Conservation (phyloP, 2,113 vertebrate species). For the Origma solitaria region DNA sequence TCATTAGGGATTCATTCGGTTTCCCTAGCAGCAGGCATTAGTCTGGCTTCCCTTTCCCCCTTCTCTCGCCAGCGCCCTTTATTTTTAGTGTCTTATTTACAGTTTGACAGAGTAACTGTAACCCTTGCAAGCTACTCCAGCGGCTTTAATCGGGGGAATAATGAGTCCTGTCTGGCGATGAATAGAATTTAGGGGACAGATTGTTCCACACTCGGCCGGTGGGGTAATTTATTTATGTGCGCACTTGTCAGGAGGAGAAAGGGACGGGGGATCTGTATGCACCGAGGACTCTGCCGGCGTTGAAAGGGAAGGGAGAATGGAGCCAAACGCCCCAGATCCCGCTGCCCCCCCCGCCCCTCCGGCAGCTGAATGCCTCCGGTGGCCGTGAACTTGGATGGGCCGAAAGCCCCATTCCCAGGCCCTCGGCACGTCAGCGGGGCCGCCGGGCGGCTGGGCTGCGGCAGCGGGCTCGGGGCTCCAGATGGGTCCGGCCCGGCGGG, state of each 20-base stretch:
- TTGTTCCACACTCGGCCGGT: slow-evolving; percentile 66
- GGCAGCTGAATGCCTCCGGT: slow-evolving; percentile 53
- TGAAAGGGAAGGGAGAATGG: slow-evolving; percentile 60
- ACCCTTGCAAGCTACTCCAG: slow-evolving; percentile 69
- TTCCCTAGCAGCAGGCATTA: slow-evolving; percentile 64
- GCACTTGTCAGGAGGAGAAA: slow-evolving; percentile 71
- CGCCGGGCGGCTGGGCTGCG: slow-evolving; percentile 1
- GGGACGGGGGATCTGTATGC: slow-evolving; percentile 66
- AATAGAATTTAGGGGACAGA: slow-evolving; percentile 69
- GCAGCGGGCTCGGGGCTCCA: slow-evolving; percentile 42
- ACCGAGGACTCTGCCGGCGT: slow-evolving; percentile 28
- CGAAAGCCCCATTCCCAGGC: slow-evolving; percentile 63
- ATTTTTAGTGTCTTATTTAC: slow-evolving; percentile 72
- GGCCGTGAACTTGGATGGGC: slow-evolving; percentile 62
- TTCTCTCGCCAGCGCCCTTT: slow-evolving; percentile 34
- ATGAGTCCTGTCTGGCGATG: slow-evolving; percentile 66
- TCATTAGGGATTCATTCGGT: slow-evolving; percentile 68
- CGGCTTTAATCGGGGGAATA: slow-evolving; percentile 68
- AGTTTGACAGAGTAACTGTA: slow-evolving; percentile 71
- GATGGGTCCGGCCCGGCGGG: slow-evolving; percentile 37
- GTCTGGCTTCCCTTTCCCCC: slow-evolving; percentile 55
- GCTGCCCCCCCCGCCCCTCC: not conserved
- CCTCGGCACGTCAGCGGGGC: slow-evolving; percentile 54
- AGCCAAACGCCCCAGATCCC: slow-evolving; percentile 46
- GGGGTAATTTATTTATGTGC: slow-evolving; percentile 73